Evolutionary conservation across 2,888 invertebrate genomes (phyloP), one percentile per base, ranked within the genome.

Genomic region (Hypselothyrea guttata): DNA sequence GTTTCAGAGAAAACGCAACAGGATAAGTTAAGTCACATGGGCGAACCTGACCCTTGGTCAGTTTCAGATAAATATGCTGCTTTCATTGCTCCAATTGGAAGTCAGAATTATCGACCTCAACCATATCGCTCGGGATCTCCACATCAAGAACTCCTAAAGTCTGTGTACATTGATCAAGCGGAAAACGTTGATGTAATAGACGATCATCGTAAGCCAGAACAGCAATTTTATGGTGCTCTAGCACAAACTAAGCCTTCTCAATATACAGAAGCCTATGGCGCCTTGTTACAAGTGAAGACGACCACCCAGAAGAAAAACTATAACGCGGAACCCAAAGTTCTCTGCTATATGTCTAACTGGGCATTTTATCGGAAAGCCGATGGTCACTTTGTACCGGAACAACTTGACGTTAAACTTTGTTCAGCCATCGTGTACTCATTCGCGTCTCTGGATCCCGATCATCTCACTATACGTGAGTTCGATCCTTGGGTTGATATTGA

Each of bases 331-430:
- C 86, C 90, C 5, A 91, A 92, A 75, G 94, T 97, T 0, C 93
- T 97, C 0, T 97, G 97, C 88, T 97, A 97, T 86, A 92, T 96
- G 87, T 96, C 97, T 0, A 97, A 95, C 84, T 97, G 97, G 97
- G 94, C 97, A 0, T 94, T 95, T 90, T 96, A 97, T 85, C 92
- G 97, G 54, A 94, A 95, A 72, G 93, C 92, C 0, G 95, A 95
- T 53, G 96, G 95, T 3, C 94, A 95, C 89, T 97, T 95, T 87
- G 94, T 95, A 0, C 97, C 97, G 0, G 97, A 97, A 89, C 93
- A 96, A 72, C 91, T 97, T 1, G 95, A 97, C 81, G 92, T 94
- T 0, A 91, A 92, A 48, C 92, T 97, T 0, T 98, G 98, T 87
- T 97, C 97, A 0, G 96, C 97, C 76, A 90, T 98, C 0, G 93